Evolutionary conservation across 2,113 vertebrate species (phyloP).

Genomic region (Baryphthengus martii): DNA sequence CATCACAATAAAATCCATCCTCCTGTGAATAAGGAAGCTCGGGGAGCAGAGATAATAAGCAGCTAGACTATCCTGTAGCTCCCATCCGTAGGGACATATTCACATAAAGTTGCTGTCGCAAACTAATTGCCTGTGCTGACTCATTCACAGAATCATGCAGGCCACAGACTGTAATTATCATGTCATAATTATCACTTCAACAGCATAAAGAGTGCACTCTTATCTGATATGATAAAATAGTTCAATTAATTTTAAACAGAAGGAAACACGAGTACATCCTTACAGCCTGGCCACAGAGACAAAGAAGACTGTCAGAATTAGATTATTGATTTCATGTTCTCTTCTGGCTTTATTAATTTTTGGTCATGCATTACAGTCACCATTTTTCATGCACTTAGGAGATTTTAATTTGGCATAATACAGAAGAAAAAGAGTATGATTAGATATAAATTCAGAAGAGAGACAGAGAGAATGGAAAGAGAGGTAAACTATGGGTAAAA

Average conservation of each 20-base stretch:
- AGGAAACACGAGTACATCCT: conserved; percentile 43
- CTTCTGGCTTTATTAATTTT: conserved; percentile 61
- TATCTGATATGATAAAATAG: conserved; percentile 69
- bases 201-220: conserved; percentile 44
- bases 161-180: conserved; percentile 59
- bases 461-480: neutral
- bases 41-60: neutral
- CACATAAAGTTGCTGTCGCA: conserved; percentile 12
- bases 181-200: conserved; percentile 68
- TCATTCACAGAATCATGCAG: conserved; percentile 43
- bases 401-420: conserved; percentile 10
- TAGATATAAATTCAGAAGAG: neutral
- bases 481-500: neutral
- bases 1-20: neutral
- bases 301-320: conserved; percentile 56
- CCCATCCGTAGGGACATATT: neutral
- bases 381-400: conserved; percentile 33
- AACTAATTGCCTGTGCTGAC: conserved; percentile 58
- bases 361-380: neutral
- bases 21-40: neutral
- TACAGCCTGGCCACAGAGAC: conserved; percentile 43
- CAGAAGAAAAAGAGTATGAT: neutral
- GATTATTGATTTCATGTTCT: conserved; percentile 60
- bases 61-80: neutral
- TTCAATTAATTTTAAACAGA: conserved; percentile 70